A percentile compares a stretch with the other conserved stretches of the same genome.
Conservation (phyloP, 2,797 vertebrate genomes). For the Tokudaia muenninki region DNA sequence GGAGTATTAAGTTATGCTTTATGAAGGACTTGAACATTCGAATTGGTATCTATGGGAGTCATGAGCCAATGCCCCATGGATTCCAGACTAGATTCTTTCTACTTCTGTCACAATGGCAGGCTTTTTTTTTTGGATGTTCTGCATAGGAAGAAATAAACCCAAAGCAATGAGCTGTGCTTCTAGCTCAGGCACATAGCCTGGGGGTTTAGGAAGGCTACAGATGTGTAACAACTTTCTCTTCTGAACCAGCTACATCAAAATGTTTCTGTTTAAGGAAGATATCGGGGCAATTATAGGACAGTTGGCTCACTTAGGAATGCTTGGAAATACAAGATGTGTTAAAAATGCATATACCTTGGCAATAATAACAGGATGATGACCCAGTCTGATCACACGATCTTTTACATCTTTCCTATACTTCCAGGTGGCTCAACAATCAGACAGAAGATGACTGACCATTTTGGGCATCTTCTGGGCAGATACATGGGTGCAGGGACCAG, state of each 20-base stretch:
- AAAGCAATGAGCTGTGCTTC: background rate
- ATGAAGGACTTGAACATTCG: background rate
- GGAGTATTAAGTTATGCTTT: background rate
- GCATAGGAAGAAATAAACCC: background rate
- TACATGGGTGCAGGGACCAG: background rate
- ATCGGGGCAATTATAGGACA: background rate
- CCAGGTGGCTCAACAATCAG: background rate
- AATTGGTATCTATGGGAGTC: background rate
- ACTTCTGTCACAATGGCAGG: background rate
- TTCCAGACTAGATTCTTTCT: background rate
- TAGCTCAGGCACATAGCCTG: background rate
- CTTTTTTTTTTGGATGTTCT: background rate
- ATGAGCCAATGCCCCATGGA: background rate
- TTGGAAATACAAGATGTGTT: constrained; percentile 11
- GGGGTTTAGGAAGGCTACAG: background rate
- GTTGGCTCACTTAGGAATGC: background rate
- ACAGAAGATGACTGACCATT: background rate
- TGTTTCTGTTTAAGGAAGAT: background rate
- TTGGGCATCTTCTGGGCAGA: constrained; percentile 5
- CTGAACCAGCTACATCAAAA: background rate
- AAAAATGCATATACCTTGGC: background rate
- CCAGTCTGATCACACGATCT: background rate
- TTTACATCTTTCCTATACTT: background rate
- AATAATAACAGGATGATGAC: background rate
- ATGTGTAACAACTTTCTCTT: background rate